Base-by-base conservation (phyloP, 2,888 invertebrate species). In the Diaperis boleti region DNA sequence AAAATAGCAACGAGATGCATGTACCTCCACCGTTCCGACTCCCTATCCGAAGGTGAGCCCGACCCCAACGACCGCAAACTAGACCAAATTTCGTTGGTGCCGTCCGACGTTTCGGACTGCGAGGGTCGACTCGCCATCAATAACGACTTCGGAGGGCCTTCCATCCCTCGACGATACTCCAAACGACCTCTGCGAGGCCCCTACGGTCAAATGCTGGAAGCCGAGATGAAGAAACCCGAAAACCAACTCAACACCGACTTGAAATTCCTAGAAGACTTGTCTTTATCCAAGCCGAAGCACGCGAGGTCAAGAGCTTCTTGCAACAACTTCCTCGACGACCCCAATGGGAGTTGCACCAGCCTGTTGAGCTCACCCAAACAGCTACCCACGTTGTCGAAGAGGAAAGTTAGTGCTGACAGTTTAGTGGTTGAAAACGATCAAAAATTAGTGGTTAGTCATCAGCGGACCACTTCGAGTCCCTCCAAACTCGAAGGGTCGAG, bases 131-230 rank as follows among this genome's bases (percentile, higher is more conserved):
- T 78, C 3, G 80, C 84, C 31, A 82, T 84, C 71, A 83, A 78
- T 33, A 59, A 63, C 29, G 64, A 74, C 2, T 57, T 62, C n/a
- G 79, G 84, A 11, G 86, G 85, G 64, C 71, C 75, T 18, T 86
- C 85, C 68, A 82, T 86, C 68, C 84, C 86, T 5, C 83, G 87
- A 72, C 86, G 92, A 26, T 92, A 89, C 72, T 90, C 91, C 13
- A 94, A 91, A 75, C 83, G 91, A 14, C 91, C 91, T 0, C 80
- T 91, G 4, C 84, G 92, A 10, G 91, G 92, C 1, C 92, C 92
- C 0, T 91, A 91, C 72, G 91, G 91, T 0, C 91, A 91, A 78
- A 91, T 92, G 91, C 80, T 92, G 17, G 91, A 92, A 75, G 91
- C 91, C 0, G 91, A 92, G 81, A 91, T 92, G 89, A 90, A 90